Conservation (phyloP, 2,888 invertebrate genomes). For the Amphipyra tragopoginis region DNA sequence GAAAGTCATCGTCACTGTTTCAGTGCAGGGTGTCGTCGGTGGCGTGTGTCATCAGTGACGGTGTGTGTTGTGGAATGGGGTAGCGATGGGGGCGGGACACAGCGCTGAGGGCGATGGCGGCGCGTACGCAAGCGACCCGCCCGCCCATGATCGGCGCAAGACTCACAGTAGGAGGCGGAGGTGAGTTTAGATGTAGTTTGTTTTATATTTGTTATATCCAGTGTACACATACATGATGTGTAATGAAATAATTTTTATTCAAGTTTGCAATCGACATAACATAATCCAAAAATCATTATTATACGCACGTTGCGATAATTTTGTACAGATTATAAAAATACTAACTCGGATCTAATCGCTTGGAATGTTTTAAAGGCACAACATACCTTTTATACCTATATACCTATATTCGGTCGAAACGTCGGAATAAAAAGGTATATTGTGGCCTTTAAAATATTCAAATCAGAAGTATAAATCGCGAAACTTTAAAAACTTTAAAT, state of each 20-base stretch:
- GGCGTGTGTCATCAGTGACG: constrained; percentile 81
- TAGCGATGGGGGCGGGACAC: constrained; percentile 87
- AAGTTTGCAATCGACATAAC: no score
- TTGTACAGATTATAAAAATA: constrained; percentile 9
- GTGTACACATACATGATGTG: background rate
- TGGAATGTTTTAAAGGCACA: no score
- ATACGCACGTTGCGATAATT: constrained; percentile 2
- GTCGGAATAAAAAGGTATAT: no score
- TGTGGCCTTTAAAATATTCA: constrained; percentile 3
- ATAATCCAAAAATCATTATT: background rate
- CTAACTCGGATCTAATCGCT: no score
- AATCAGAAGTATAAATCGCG: no score
- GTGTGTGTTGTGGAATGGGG: constrained; percentile 86
- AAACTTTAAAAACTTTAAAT: no score
- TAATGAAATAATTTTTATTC: background rate
- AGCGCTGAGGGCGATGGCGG: constrained; percentile 87
- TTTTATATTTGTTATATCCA: background rate
- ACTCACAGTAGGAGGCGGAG: constrained; percentile 83
- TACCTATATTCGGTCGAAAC: no score
- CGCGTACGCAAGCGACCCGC: constrained; percentile 87
- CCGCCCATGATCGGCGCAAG: constrained; percentile 82
- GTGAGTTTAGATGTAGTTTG: constrained; percentile 65
- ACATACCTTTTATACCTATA: no score
- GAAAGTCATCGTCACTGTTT: constrained; percentile 55
- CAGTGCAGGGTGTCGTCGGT: constrained; percentile 74